A percentile compares a stretch with the other conserved stretches of the same genome.
Conservation (phyloP, 2,888 invertebrate genomes). For the Drosophila paramelanica region DNA sequence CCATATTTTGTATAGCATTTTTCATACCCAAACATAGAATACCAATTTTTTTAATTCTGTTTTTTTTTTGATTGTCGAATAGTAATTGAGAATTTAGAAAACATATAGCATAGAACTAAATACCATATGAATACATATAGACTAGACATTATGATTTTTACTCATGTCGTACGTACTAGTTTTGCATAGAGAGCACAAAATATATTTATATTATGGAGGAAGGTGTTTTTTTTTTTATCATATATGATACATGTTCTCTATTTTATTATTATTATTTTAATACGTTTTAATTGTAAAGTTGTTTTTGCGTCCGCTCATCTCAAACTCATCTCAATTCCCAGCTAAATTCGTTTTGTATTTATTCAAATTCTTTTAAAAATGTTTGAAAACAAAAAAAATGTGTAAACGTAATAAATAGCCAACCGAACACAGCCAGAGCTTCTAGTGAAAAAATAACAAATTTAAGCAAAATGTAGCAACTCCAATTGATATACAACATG, state of each 20-base stretch:
- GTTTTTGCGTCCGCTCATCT: neutral
- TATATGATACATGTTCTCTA: slow-evolving; percentile 14
- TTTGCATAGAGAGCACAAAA: slow-evolving; percentile 36
- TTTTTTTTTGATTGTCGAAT: slow-evolving; percentile 15
- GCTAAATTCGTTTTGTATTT: slow-evolving; percentile 6
- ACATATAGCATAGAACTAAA: slow-evolving; percentile 17
- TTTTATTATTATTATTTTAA: neutral
- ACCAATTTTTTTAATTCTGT: slow-evolving; percentile 18
- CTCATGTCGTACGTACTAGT: slow-evolving; percentile 18
- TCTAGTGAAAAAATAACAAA: slow-evolving; percentile 46
- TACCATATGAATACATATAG: slow-evolving; percentile 22
- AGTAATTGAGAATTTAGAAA: slow-evolving; percentile 26
- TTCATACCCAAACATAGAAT: slow-evolving; percentile 46
- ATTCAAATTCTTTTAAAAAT: slow-evolving; percentile 19
- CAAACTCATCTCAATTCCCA: slow-evolving; percentile 18
- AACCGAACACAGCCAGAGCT: slow-evolving; percentile 69
- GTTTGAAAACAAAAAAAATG: slow-evolving; percentile 13
- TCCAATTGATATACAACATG: slow-evolving; percentile 35
- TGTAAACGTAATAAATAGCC: slow-evolving; percentile 49
- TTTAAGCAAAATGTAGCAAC: slow-evolving; percentile 32
- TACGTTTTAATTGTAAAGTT: neutral
- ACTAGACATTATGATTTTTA: slow-evolving; percentile 35
- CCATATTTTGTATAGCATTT: slow-evolving; percentile 68
- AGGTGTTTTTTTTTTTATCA: slow-evolving; percentile 17
- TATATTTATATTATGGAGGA: slow-evolving; percentile 22